A percentile compares a stretch with the other conserved stretches of the same genome.
Evolutionary conservation across 2,797 vertebrate species (phyloP).

Genomic region (Spinibarbus caldwelli): DNA sequence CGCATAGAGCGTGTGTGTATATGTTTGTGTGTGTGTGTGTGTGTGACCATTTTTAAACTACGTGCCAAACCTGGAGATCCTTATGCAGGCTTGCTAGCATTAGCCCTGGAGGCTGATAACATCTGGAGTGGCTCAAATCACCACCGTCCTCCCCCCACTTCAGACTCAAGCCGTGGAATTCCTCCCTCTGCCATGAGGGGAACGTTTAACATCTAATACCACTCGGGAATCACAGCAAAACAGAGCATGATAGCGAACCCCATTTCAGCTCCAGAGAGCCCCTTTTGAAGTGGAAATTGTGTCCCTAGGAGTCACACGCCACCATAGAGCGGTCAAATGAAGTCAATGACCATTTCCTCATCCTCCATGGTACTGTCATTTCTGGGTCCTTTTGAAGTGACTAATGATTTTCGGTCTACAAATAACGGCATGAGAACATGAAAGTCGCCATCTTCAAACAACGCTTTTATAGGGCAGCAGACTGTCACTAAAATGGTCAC

Average conservation of each 20-base stretch:
- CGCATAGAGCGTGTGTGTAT: conserved; percentile 32
- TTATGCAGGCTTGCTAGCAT: conserved; percentile 52
- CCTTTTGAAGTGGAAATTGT: conserved; percentile 43
- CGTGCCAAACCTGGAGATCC: conserved; percentile 53
- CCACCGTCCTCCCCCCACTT: conserved; percentile 27
- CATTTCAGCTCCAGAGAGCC: conserved; percentile 4
- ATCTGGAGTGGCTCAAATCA: conserved; percentile 59
- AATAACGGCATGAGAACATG: not conserved
- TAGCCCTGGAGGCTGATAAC: conserved; percentile 55
- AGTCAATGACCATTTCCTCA: conserved; percentile 30
- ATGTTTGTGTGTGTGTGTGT: conserved; percentile 31
- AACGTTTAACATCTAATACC: conserved; percentile 41
- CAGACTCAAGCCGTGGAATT: conserved; percentile 24
- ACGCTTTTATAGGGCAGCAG: not conserved
- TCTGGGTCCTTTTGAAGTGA: not conserved
- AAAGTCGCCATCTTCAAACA: not conserved
- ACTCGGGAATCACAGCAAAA: conserved; percentile 24
- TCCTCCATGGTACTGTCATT: conserved; percentile 18
- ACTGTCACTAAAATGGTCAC: not conserved
- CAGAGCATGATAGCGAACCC: conserved; percentile 16
- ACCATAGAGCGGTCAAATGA: conserved; percentile 2
- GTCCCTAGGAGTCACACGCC: conserved; percentile 24
- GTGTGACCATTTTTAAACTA: conserved; percentile 39
- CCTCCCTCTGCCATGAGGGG: conserved; percentile 36
- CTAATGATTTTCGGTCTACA: not conserved